These are phyloP conservation scores for Plotosus lineatus DNA, from an alignment of 2,113 vertebrate genomes.

Conservation along the genomic window DNA sequence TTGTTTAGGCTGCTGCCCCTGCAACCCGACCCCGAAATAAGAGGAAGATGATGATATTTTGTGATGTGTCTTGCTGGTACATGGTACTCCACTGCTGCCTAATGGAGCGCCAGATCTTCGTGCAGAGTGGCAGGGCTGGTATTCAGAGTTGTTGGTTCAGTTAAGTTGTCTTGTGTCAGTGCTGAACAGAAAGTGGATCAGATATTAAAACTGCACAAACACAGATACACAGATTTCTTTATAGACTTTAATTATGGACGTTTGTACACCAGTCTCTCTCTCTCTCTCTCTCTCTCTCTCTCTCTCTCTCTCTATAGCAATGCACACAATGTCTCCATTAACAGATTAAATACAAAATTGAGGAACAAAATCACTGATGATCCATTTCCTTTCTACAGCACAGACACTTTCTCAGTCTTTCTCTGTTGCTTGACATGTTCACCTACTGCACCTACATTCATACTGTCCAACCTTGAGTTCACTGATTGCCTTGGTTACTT, in stretches of 20 bases:
- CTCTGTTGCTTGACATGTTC: not conserved
- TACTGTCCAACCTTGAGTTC: not conserved
- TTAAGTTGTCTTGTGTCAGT: no score
- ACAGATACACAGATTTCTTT: not conserved
- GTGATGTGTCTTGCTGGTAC: no score
- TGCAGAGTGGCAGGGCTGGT: no score
- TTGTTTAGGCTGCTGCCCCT: no score
- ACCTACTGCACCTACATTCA: not conserved
- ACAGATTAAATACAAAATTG: conserved; percentile 57
- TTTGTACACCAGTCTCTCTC: conserved; percentile 17
- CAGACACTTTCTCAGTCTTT: not conserved
- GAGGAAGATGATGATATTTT: no score
- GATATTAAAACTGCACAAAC: not conserved
- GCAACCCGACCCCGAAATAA: no score
- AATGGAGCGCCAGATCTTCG: no score
- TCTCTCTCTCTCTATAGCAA: conserved; percentile 65
- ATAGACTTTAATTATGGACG: conserved; percentile 30
- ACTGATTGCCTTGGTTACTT: not conserved
- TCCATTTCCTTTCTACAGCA: conserved; percentile 49
- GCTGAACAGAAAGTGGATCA: no score
- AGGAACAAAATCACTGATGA: conserved; percentile 58
- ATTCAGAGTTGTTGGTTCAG: no score
- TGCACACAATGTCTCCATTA: conserved; percentile 64
- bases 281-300: no score
- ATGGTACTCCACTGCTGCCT: no score